phyloP scores from a whole-genome alignment of 2,113 vertebrate species.

The Gambusia holbrooki region DNA sequence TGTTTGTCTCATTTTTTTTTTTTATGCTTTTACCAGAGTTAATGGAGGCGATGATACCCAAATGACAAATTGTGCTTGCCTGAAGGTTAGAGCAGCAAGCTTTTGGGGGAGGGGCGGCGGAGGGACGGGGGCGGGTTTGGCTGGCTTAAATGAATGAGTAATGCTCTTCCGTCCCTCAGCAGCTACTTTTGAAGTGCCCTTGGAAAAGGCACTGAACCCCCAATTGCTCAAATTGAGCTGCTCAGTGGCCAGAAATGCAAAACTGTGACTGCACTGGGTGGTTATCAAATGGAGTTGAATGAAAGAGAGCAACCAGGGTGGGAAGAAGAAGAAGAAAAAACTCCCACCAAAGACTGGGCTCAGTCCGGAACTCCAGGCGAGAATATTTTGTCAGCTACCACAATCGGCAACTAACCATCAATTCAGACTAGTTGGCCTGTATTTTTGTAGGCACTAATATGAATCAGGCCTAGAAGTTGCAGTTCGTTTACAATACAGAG shows the following conservation, averaged over 20 bases:
- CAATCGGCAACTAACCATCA: conserved; percentile 49
- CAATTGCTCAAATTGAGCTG: conserved; percentile 62
- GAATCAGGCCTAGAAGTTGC: conserved; percentile 13
- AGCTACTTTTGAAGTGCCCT: conserved; percentile 66
- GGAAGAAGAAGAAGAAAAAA: conserved; percentile 22
- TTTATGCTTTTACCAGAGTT: conserved; percentile 26
- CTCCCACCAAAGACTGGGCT: conserved; percentile 42
- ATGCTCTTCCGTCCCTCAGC: conserved; percentile 58
- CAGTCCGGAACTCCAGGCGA: conserved; percentile 25
- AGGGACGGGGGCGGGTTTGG: conserved; percentile 15
- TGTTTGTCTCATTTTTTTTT: too few species aligned
- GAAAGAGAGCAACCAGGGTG: conserved; percentile 46
- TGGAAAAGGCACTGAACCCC: conserved; percentile 65
- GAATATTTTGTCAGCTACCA: conserved; percentile 53
- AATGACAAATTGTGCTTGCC: conserved; percentile 44
- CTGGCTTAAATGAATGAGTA: conserved; percentile 63
- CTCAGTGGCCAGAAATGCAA: conserved; percentile 70
- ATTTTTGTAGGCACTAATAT: background rate
- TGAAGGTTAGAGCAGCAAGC: conserved; percentile 58
- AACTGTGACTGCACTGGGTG: conserved; percentile 48
- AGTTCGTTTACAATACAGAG: background rate
- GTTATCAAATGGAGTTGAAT: conserved; percentile 60
- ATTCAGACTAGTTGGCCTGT: conserved; percentile 14
- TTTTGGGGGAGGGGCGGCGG: background rate
- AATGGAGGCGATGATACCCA: conserved; percentile 30